These are phyloP conservation scores for Emys orbicularis DNA, from an alignment of 2,797 vertebrate genomes.

Conservation along the genomic window DNA sequence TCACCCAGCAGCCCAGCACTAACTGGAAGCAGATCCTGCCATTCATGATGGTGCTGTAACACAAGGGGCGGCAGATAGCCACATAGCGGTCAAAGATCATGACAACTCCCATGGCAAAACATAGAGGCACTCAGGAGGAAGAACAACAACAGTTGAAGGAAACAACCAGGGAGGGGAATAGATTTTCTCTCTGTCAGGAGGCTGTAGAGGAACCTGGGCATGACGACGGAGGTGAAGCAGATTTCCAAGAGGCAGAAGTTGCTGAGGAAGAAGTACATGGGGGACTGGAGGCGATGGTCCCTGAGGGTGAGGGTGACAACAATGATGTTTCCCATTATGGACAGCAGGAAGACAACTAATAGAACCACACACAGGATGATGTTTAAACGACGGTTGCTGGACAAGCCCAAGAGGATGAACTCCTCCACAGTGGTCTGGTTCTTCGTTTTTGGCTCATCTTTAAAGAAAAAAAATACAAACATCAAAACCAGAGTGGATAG, in stretches of 20 bases:
- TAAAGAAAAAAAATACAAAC: background rate
- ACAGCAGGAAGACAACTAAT: constrained; percentile 48
- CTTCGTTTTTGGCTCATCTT: constrained; percentile 16
- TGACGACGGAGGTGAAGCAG: background rate
- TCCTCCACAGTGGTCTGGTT: constrained; percentile 53
- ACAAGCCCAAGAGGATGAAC: constrained; percentile 65
- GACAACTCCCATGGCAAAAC: too few species aligned
- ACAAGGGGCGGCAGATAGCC: too few species aligned
- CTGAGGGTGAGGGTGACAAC: constrained; percentile 61
- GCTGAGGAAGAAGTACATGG: constrained; percentile 53
- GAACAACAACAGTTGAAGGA: too few species aligned
- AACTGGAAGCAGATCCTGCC: too few species aligned
- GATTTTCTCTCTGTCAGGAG: constrained; percentile 34
- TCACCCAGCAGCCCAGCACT: too few species aligned
- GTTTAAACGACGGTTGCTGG: constrained; percentile 13
- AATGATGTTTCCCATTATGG: constrained; percentile 47
- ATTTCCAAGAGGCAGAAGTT: constrained; percentile 33
- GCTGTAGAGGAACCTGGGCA: constrained; percentile 29
- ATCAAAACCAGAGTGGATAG: too few species aligned
- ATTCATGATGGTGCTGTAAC: too few species aligned
- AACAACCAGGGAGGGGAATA: too few species aligned
- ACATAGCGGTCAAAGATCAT: too few species aligned
- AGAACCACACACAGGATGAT: constrained; percentile 47
- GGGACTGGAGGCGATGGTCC: constrained; percentile 26
- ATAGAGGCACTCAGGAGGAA: too few species aligned